Base-by-base conservation (phyloP, 2,888 invertebrate genomes). In the Synanthedon myopaeformis region DNA sequence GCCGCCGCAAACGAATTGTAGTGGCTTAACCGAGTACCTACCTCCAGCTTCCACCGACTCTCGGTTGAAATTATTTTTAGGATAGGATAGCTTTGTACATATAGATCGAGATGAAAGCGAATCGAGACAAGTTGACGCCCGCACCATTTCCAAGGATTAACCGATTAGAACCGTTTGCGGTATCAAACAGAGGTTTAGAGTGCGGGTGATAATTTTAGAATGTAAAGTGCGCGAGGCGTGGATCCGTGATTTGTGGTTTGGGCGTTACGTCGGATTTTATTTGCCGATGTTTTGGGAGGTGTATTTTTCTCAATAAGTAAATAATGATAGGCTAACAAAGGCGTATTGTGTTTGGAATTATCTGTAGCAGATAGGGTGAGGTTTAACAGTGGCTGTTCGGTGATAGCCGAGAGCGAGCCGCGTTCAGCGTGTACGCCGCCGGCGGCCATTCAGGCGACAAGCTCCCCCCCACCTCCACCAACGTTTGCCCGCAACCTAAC, bases 1-100 rank as follows among this genome's bases (percentile, higher is more conserved):
- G 83, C 82, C 76, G 79, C 85, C 84, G 78, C 84, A 76, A 83
- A 83, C 83, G 85, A 83, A 84, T 80, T 80, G 85, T 79, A 78
- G 74, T 80, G 84, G 85, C 84, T 87, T 87, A 87, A 73, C 75
- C 76, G 72, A 76, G 77, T 72, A 82, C 74, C 79, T 71, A 82
- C 74, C 79, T 71, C 76, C 71, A 62, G 73, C 77, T 74, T 70
- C 71, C 76, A 71, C 69, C 69, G 76, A 71, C 64, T 70, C 70
- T 70, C 66, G 70, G 71, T 73, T 79, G 76, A 77, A 82, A 84
- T 84, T 87, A 87, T 87, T 86, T 86, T 86, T 82, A 84, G 81
- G 79, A 70, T 72, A 64, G 67, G 67, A 68, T 70, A 71, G 67
- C 71, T 67, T 64, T 63, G 66, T 68, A 64, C 57, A 66, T 69